A percentile compares a stretch with the other conserved stretches of the same genome.
Evolutionary conservation across 2,113 vertebrate species (phyloP).

Genomic region (Syrrhaptes paradoxus): DNA sequence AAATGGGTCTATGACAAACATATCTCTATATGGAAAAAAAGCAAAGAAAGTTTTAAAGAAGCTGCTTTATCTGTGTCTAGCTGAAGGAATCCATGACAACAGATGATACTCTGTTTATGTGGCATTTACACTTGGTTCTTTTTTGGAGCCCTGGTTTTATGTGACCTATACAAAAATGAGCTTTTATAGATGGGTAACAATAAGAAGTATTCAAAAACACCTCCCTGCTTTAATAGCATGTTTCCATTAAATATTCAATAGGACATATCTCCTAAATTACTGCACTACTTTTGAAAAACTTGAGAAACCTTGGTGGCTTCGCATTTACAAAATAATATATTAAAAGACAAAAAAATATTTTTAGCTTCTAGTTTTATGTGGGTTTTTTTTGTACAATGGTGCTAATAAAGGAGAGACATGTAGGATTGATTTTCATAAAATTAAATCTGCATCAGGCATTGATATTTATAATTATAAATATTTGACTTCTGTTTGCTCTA

Average conservation of each 20-base stretch:
- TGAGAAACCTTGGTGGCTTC: neutral
- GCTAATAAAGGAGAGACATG: neutral
- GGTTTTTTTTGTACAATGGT: neutral
- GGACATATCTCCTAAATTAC: neutral
- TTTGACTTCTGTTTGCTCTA: neutral
- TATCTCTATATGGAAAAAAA: neutral
- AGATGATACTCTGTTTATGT: neutral
- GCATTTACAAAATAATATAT: neutral
- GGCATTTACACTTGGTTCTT: neutral
- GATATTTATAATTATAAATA: constrained; percentile 3
- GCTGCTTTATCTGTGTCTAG: neutral
- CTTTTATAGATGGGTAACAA: neutral
- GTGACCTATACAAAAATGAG: neutral
- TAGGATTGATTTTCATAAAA: neutral
- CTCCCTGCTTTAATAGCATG: neutral
- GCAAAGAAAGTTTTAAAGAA: neutral
- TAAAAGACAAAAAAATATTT: neutral
- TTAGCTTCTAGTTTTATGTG: neutral
- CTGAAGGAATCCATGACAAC: neutral
- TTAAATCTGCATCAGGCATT: neutral
- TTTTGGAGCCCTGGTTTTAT: neutral
- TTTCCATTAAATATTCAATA: neutral
- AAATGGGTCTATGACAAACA: neutral
- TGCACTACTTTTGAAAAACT: neutral
- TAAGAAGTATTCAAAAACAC: neutral